Evolutionary conservation across 1,140 invertebrate species (phyloP).

Genomic region (Aphaenogaster ashmeadi): DNA sequence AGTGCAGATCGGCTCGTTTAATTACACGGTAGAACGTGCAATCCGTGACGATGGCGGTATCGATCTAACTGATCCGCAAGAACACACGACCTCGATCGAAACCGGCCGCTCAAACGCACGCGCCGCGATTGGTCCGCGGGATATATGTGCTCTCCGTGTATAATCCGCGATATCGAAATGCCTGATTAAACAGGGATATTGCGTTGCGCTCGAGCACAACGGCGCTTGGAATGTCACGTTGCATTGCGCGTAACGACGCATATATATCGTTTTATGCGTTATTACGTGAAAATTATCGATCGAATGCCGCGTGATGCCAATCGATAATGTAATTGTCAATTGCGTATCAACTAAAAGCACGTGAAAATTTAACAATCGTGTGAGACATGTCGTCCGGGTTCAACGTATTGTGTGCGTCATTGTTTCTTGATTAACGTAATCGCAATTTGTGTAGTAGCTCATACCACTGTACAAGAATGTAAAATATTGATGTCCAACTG

Average conservation of each 20-base stretch:
- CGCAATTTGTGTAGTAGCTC: slow-evolving; percentile 8
- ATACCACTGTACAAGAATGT: not conserved
- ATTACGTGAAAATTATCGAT: slow-evolving; percentile 37
- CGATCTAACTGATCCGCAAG: slow-evolving; percentile 27
- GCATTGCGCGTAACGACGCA: not conserved
- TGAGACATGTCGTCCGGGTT: not conserved
- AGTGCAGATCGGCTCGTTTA: slow-evolving; percentile 13
- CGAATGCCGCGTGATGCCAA: not conserved
- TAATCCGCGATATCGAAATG: slow-evolving; percentile 51
- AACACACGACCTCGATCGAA: slow-evolving; percentile 9
- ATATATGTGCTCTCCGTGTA: not conserved
- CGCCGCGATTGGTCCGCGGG: slow-evolving; percentile 7
- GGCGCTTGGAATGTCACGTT: slow-evolving; percentile 29
- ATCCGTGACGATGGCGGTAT: slow-evolving; percentile 20
- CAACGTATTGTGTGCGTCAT: not conserved
- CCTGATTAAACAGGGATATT: slow-evolving; percentile 57
- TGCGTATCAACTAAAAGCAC: slow-evolving; percentile 16
- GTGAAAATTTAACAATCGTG: slow-evolving; percentile 12
- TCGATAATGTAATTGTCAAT: slow-evolving; percentile 47
- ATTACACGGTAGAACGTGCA: slow-evolving; percentile 20
- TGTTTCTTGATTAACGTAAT: slow-evolving; percentile 28
- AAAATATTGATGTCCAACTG: not conserved
- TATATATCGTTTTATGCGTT: not conserved
- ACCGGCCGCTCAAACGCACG: not conserved
- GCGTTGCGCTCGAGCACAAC: slow-evolving; percentile 18